Evolutionary conservation across 2,113 vertebrate species (phyloP), one percentile per base, ranked within the genome.

Genomic region (Malurus cyaneus): DNA sequence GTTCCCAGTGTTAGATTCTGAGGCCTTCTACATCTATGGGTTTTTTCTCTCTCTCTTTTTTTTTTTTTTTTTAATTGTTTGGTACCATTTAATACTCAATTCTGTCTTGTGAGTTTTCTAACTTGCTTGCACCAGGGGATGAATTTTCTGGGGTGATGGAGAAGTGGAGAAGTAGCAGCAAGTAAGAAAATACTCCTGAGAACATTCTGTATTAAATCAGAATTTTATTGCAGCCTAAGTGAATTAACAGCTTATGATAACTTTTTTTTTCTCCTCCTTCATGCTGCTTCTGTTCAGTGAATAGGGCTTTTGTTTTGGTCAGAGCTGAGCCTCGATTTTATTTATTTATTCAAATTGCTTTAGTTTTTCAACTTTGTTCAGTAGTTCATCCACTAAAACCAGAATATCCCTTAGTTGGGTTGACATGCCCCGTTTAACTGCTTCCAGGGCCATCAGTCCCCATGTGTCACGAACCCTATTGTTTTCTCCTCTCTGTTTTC

Each of bases 201-300:
- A 81, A 84, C 56, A 54, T 78, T 71, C 44, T 87, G 28, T 71
- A 60, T 44, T 85, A 85, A 92, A 74, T 3, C 32, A 71, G 36
- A 71, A 34, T 88, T 86, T 88, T 71, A 67, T 92, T 88, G 41
- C 32, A 67, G 60, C 18, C 42, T 64, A 84, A 80, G 31, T 86
- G 88, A 95, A 89, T 86, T 86, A 88, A 61, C 47, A 73, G 44
- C 24, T 90, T 92, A 83, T 56, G 59, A 57, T 74, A 92, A 86
- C 41, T 67, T 77, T 64, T 77, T 64, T 80, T 69, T 56, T 53
- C 6, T 6, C 18, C 23, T 86, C 29, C 50, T 91, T 78, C 42
- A 28, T 39, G 18, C 34, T 82, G 4, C 29, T 65, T 79, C 25
- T 81, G 32, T 72, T 93, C 60, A 67, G 84, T 88, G 80, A 90